Conservation (phyloP, 2,888 invertebrate genomes). For the Rhagonycha lutea region DNA sequence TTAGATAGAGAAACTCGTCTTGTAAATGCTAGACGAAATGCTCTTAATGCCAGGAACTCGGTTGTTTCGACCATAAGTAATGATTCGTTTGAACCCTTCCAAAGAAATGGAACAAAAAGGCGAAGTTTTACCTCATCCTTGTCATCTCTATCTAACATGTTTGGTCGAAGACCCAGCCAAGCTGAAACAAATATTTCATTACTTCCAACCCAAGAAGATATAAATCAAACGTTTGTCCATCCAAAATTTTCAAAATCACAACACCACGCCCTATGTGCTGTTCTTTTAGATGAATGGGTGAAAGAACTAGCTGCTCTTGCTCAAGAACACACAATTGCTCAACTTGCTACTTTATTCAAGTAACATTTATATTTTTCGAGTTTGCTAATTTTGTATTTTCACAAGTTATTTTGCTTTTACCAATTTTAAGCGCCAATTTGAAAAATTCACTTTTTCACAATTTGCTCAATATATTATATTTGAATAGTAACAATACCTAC, state of each 20-base stretch:
- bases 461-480: too few species aligned
- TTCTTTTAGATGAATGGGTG: constrained; percentile 92
- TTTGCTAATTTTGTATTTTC: not conserved
- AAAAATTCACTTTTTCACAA: not conserved
- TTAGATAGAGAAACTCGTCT: constrained; percentile 79
- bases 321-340: constrained; percentile 85
- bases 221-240: constrained; percentile 43
- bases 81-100: constrained; percentile 58
- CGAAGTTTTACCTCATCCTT: constrained; percentile 76
- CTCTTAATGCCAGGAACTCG: constrained; percentile 55
- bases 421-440: not conserved
- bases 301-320: constrained; percentile 93
- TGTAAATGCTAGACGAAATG: constrained; percentile 69
- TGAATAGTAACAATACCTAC: too few species aligned
- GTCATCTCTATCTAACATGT: constrained; percentile 70
- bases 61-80: constrained; percentile 22
- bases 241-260: constrained; percentile 57
- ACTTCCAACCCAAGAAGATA: constrained; percentile 41
- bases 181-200: constrained; percentile 43
- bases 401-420: not conserved
- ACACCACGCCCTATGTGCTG: constrained; percentile 78
- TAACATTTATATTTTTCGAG: constrained; percentile 31
- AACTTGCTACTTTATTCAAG: constrained; percentile 56
- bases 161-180: constrained; percentile 62
- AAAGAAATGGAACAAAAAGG: constrained; percentile 71